These are phyloP conservation scores for Xylota sylvarum DNA, from an alignment of 2,888 invertebrate species.

Conservation along the genomic window DNA sequence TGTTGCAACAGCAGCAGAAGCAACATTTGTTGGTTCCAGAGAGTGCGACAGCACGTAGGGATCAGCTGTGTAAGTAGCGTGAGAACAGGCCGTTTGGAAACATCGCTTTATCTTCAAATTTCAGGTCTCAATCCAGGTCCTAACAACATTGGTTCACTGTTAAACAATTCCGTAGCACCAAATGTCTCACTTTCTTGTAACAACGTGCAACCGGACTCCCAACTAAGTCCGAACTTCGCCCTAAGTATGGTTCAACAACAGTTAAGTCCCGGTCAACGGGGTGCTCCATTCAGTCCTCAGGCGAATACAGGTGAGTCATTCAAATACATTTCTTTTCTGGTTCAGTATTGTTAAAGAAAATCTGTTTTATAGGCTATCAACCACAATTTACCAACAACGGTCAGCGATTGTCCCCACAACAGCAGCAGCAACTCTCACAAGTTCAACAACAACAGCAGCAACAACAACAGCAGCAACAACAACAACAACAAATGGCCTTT, in stretches of 20 bases:
- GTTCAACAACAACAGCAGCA: conserved; percentile 78
- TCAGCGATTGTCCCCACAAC: conserved; percentile 84
- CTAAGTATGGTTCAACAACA: conserved; percentile 85
- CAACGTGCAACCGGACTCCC: conserved; percentile 87
- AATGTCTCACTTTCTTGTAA: conserved; percentile 94
- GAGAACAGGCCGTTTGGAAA: not conserved
- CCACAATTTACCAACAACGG: conserved; percentile 83
- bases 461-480: conserved; percentile 78
- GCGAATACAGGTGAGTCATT: conserved; percentile 81
- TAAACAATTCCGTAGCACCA: conserved; percentile 92
- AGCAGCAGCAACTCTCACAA: conserved; percentile 81
- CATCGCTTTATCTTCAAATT: conserved; percentile 41
- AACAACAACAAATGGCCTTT: conserved; percentile 80
- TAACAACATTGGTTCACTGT: conserved; percentile 92
- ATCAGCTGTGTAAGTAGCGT: conserved; percentile 81
- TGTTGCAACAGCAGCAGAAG: conserved; percentile 92
- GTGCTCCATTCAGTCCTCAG: conserved; percentile 85
- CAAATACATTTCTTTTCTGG: not conserved
- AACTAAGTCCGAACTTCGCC: conserved; percentile 88
- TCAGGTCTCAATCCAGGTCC: conserved; percentile 84
- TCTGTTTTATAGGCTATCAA: conserved; percentile 80
- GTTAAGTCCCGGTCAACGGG: conserved; percentile 84
- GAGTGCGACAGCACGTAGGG: conserved; percentile 88
- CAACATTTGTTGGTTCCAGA: conserved; percentile 93
- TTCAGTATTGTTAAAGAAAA: not conserved